Evolutionary conservation across 2,888 invertebrate genomes (phyloP).

Genomic region (Aquatica leii): DNA sequence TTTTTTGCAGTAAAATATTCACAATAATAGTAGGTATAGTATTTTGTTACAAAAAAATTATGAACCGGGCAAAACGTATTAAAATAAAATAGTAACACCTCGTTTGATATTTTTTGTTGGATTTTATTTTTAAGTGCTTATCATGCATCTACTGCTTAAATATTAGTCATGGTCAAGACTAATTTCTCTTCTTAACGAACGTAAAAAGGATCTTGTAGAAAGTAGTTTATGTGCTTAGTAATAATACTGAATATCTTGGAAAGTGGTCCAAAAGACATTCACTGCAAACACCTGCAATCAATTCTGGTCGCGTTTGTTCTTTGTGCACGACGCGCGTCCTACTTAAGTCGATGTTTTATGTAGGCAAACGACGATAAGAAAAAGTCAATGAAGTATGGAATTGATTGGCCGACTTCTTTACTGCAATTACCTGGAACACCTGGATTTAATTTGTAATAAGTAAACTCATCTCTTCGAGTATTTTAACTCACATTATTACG

Average conservation of each 20-base stretch:
- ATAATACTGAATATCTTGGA: neutral
- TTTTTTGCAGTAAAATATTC: too few relatives aligned
- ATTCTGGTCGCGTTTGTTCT: conserved; percentile 26
- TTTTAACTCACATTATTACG: conserved; percentile 18
- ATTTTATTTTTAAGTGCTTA: too few relatives aligned
- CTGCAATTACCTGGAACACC: conserved; percentile 41
- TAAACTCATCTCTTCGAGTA: conserved; percentile 30
- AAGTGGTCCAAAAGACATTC: conserved; percentile 8
- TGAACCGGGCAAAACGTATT: too few relatives aligned
- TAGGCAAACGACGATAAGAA: conserved; percentile 18
- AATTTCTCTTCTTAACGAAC: conserved; percentile 6
- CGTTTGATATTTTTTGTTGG: too few relatives aligned
- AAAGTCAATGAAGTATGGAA: conserved; percentile 21
- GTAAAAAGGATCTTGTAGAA: conserved; percentile 13
- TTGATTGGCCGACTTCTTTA: conserved; percentile 35
- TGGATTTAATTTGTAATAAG: conserved; percentile 42
- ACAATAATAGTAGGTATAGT: too few relatives aligned
- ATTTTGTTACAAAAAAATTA: too few relatives aligned
- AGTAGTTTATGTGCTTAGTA: conserved; percentile 10
- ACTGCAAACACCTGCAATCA: conserved; percentile 4
- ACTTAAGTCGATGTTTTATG: neutral
- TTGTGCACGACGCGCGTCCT: conserved; percentile 12
- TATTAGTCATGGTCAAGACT: neutral
- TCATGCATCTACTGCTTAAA: neutral
- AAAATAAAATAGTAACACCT: too few relatives aligned